Evolutionary conservation across 2,113 vertebrate genomes (phyloP).

Genomic region (Epinephelus fuscoguttatus): DNA sequence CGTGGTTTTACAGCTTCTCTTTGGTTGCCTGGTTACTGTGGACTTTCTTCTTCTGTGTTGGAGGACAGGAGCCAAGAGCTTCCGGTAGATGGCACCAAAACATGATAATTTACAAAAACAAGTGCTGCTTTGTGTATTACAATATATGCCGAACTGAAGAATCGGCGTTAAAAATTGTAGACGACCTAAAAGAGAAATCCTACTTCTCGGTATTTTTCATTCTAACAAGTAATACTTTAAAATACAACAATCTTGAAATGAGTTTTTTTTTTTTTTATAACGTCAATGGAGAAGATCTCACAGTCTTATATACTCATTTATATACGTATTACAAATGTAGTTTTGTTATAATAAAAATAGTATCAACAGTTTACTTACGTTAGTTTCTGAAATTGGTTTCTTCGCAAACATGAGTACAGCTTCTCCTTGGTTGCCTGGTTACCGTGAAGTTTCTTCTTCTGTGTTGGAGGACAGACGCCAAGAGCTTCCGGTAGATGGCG

Average conservation of each 20-base stretch:
- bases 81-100: constrained; percentile 28
- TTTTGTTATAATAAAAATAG: background rate
- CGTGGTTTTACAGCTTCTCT: background rate
- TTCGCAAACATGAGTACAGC: background rate
- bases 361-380: background rate
- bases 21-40: constrained; percentile 50
- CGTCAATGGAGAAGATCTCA: no score
- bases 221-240: background rate
- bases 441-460: constrained; percentile 40
- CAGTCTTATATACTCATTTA: no score
- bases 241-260: background rate
- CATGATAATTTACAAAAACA: background rate
- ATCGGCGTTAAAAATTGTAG: fast-evolving
- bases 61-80: background rate
- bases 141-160: background rate
- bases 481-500: constrained; percentile 11
- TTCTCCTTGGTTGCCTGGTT: constrained; percentile 44
- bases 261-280: background rate
- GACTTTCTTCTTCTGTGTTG: constrained; percentile 36
- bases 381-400: no score
- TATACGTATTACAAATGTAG: no score
- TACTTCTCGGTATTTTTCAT: no score
- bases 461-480: background rate
- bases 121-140: background rate
- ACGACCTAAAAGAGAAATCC: background rate